Evolutionary conservation across 1,140 invertebrate genomes (phyloP).

Genomic region (Bombus superbus): DNA sequence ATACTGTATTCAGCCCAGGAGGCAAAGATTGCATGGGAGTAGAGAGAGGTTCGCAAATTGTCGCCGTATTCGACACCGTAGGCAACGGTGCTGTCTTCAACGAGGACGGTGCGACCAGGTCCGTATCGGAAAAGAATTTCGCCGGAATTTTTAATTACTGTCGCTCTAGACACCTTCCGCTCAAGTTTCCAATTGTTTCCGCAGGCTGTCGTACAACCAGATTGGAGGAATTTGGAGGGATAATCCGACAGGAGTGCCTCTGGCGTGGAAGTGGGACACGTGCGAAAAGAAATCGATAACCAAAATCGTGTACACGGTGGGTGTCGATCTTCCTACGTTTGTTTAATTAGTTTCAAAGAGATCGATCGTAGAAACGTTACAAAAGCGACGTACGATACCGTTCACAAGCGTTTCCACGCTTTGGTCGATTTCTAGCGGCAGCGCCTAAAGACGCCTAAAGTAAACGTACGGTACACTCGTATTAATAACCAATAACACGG

Average conservation of each 20-base stretch:
- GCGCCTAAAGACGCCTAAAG: too few relatives aligned
- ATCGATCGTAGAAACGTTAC: accelerated
- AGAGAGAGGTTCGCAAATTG: slow-evolving; percentile 55
- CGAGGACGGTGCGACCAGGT: slow-evolving; percentile 62
- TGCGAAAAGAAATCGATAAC: slow-evolving; percentile 42
- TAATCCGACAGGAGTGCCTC: slow-evolving; percentile 57
- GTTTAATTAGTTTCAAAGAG: background rate
- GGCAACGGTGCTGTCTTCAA: slow-evolving; percentile 66
- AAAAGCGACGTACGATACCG: too few relatives aligned
- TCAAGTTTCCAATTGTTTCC: slow-evolving; percentile 64
- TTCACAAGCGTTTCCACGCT: too few relatives aligned
- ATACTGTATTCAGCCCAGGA: slow-evolving; percentile 70
- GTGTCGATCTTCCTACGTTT: background rate
- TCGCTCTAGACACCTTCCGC: slow-evolving; percentile 32
- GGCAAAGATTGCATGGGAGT: slow-evolving; percentile 63
- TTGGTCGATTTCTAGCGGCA: too few relatives aligned
- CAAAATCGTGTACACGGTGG: slow-evolving; percentile 54
- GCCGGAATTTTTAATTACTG: slow-evolving; percentile 66
- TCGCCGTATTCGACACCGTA: slow-evolving; percentile 67
- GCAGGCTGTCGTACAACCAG: slow-evolving; percentile 73
- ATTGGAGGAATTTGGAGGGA: slow-evolving; percentile 70
- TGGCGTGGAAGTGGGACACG: slow-evolving; percentile 63
- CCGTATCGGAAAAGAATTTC: slow-evolving; percentile 53
- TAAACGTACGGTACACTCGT: too few relatives aligned
- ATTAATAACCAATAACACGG: too few relatives aligned